Evolutionary conservation across 2,888 invertebrate species (phyloP).

Genomic region (Nemotelus pantherinus): DNA sequence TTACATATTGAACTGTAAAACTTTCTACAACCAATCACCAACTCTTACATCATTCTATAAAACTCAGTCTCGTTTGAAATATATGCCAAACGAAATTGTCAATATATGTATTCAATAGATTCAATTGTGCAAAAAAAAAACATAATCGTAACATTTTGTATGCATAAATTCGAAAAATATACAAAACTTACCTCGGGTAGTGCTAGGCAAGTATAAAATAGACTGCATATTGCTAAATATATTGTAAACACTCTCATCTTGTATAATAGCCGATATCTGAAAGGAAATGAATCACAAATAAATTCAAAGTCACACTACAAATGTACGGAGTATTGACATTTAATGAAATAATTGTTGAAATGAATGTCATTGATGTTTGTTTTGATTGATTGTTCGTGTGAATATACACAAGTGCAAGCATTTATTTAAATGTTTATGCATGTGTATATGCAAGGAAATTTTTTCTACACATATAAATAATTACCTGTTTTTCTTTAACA

Average conservation of each 20-base stretch:
- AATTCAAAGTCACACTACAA: neutral
- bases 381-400: conserved; percentile 2
- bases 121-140: too few relatives aligned
- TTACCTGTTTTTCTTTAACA: too few relatives aligned
- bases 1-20: too few relatives aligned
- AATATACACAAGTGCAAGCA: neutral
- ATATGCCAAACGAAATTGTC: too few relatives aligned
- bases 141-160: too few relatives aligned
- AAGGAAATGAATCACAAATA: conserved; percentile 52
- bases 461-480: too few relatives aligned
- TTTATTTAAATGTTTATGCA: neutral
- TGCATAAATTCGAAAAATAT: neutral
- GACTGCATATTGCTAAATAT: conserved; percentile 59
- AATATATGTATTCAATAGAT: too few relatives aligned
- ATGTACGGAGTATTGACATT: too few relatives aligned
- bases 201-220: conserved; percentile 62
- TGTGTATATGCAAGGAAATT: too few relatives aligned
- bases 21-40: too few relatives aligned
- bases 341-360: neutral
- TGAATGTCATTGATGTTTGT: conserved; percentile 17
- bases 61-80: too few relatives aligned
- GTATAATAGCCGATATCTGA: conserved; percentile 53
- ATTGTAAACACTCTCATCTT: conserved; percentile 62
- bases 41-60: too few relatives aligned
- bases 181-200: conserved; percentile 63